Percentiles rank a stretch among this genome's conserved stretches.
These are phyloP conservation scores for Melanocharis versteri DNA, from an alignment of 2,113 vertebrate species.

Conservation along the genomic window DNA sequence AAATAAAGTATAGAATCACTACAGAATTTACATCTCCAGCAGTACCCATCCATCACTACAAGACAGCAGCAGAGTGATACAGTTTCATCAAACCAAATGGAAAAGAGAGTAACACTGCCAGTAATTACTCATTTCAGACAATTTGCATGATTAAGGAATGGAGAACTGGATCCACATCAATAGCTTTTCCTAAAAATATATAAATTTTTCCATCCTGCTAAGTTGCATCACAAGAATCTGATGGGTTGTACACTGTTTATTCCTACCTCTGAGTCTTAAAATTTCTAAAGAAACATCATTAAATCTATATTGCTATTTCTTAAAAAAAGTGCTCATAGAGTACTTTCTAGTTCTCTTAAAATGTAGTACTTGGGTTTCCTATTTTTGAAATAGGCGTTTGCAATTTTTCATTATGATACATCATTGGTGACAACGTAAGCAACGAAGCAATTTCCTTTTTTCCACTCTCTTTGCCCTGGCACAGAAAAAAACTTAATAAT, in stretches of 20 bases:
- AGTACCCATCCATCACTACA: background rate
- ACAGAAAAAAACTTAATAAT: background rate
- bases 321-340: background rate
- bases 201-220: background rate
- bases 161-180: background rate
- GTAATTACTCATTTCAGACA: background rate
- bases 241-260: background rate
- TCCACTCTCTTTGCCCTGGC: background rate
- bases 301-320: background rate
- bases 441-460: slow-evolving; percentile 25
- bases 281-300: background rate
- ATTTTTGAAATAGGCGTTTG: background rate
- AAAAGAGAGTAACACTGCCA: background rate
- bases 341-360: background rate
- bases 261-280: background rate
- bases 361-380: background rate
- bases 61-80: background rate
- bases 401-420: slow-evolving; percentile 11
- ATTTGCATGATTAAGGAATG: background rate
- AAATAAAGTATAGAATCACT: background rate
- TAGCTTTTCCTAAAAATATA: background rate
- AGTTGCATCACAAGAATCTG: background rate
- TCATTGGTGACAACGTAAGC: background rate
- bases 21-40: background rate
- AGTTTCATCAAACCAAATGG: background rate